Percentiles rank a stretch among this genome's conserved stretches.
These are phyloP conservation scores for Saxicola maurus DNA, from an alignment of 2,797 vertebrate genomes.

Conservation along the genomic window DNA sequence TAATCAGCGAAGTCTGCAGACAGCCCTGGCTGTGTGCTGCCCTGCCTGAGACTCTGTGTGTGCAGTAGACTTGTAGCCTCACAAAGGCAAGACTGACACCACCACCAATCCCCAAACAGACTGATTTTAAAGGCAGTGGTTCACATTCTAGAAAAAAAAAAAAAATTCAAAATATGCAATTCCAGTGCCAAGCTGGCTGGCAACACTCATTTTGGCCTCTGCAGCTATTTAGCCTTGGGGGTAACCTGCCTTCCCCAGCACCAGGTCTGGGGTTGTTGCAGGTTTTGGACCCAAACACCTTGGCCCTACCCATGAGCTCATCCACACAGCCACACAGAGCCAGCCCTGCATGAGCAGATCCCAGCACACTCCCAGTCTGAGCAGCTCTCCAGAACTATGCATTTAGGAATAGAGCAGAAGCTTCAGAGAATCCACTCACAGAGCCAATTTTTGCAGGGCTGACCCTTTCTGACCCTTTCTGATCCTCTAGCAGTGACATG, in stretches of 20 bases:
- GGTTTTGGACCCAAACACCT: not conserved
- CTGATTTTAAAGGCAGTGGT: not conserved
- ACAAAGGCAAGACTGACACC: not conserved
- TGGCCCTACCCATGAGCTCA: fast-evolving
- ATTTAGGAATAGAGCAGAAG: not conserved
- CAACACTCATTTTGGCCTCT: not conserved
- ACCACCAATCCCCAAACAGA: not conserved
- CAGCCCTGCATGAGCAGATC: not conserved
- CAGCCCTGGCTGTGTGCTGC: not conserved
- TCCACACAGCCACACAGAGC: not conserved
- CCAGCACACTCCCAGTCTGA: not conserved
- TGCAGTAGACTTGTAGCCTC: not conserved
- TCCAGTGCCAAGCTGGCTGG: not conserved
- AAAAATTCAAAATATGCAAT: not conserved
- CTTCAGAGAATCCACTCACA: not conserved
- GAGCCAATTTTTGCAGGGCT: not conserved
- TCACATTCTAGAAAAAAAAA: not conserved
- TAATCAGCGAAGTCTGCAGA: conserved; percentile 20
- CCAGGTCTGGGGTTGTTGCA: not conserved
- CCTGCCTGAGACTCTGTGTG: not conserved
- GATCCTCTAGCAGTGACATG: not conserved
- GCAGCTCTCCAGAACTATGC: not conserved
- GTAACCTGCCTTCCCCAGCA: not conserved
- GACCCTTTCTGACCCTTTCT: not conserved
- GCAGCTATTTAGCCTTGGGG: not conserved